Base-by-base conservation (phyloP, 2,113 vertebrate species). In the Bucco capensis region DNA sequence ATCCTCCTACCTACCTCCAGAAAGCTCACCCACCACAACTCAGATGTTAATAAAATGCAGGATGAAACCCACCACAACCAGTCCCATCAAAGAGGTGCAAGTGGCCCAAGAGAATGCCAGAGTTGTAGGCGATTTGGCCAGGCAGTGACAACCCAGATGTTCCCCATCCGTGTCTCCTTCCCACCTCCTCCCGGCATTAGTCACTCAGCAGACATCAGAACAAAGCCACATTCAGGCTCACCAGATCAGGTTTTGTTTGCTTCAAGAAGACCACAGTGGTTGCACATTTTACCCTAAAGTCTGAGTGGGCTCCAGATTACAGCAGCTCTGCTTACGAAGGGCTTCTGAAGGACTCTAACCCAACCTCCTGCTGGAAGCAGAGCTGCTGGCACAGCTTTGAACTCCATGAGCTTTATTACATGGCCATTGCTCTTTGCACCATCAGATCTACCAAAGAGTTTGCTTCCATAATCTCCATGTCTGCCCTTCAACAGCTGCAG, bases 181-280 rank as follows among this genome's bases (percentile, higher is more conserved):
- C 90, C 91, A 88, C 89, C 83, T 91, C 94, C 93, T 79, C 74
- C 44, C 4, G 0, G 91, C 78, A 93, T 95, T 95, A 95, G 81
- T 96, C 95, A 94, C 87, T 76, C 57, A 14, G 61, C 77, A 87
- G 89, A 95, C 80, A 90, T 50, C 81, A 89, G 91, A 95, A 95
- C 93, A 95, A 94, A 92, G 95, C 77, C 81, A 94, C 93, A 89
- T 92, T 94, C 88, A 91, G 69, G 30, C 94, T 77, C 4, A 5
- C 86, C 86, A 89, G 85, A 71, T 53, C 94, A 86, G 82, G 90
- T 92, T 91, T 91, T 94, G 88, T 94, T 92, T 94, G 82, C 79
- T 88, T 92, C 47, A 31, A 51, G 93, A 31, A 51, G 93, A 92
- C 92, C 88, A 77, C 90, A 95, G 91, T 7, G 61, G 72, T n/a